Evolutionary conservation across 2,113 vertebrate genomes (phyloP), one percentile per base, ranked within the genome.

Genomic region (Struthio camelus): DNA sequence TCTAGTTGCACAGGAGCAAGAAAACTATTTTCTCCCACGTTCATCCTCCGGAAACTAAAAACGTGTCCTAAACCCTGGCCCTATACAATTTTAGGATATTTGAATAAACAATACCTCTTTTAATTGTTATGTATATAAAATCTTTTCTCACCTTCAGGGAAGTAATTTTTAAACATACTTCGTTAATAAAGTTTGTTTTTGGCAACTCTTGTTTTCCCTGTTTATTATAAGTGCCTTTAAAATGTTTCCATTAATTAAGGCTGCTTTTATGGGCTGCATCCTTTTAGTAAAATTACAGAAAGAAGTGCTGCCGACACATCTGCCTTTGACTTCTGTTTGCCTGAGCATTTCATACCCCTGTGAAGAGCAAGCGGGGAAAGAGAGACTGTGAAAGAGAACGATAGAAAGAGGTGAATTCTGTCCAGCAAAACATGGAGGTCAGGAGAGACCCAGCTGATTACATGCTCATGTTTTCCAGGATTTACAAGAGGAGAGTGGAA

Each of bases 201-300:
- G 95, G 94, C 97, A 96, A 91, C 83, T 51, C 69, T 58, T 87
- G 87, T 93, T 95, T 82, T 77, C 72, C 24, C 1, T 2, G 34
- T 85, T 94, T 85, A 94, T 94, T 91, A 93, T 90, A 93, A 97
- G 65, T 94, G 80, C 70, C 93, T 91, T 97, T 97, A 92, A 96
- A 93, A 95, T 94, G 91, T 86, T 91, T 95, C 93, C 90, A 71
- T 89, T 93, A 94, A 94, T 93, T 93, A 92, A 83, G 27, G 23
- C 86, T 87, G 86, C 40, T 96, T 86, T 97, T 93, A 96, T 94
- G 70, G 82, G 89, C 69, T 83, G 90, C 89, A 94, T 94, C 76
- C 91, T 82, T 92, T 94, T 92, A 94, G 76, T 62, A 93, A 85
- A 93, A 92, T 94, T 92, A 88, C 93, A 69, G 86, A 94, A 95